These are phyloP conservation scores for Equus quagga DNA, from an alignment of 2,113 vertebrate species.

Conservation along the genomic window DNA sequence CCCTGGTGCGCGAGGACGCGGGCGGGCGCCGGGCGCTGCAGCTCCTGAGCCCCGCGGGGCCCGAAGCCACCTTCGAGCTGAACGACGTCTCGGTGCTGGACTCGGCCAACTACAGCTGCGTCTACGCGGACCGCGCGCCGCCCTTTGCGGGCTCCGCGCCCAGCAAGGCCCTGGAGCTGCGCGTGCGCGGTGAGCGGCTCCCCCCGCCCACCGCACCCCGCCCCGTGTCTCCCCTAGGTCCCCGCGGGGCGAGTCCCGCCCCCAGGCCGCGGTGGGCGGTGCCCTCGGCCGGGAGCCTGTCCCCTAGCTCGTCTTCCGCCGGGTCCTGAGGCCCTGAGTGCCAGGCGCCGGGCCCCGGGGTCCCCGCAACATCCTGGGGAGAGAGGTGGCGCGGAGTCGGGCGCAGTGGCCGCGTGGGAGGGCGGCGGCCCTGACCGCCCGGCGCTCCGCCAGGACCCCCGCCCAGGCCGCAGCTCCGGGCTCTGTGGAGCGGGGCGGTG, in stretches of 20 bases:
- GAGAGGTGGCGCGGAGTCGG: accelerated
- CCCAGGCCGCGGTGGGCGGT: neutral
- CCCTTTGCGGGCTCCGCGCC: constrained; percentile 46
- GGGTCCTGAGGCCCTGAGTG: neutral
- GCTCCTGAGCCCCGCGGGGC: neutral
- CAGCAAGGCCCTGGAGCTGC: constrained; percentile 35
- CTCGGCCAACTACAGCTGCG: constrained; percentile 67
- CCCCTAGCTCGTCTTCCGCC: neutral
- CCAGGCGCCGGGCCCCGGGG: neutral
- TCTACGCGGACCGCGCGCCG: neutral
- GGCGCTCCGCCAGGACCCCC: neutral
- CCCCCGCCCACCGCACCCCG: too few relatives aligned
- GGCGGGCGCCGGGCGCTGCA: accelerated
- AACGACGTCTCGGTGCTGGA: neutral
- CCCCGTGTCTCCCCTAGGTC: neutral
- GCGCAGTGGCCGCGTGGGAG: too few relatives aligned
- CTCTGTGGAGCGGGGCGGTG: neutral
- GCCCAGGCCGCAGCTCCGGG: constrained; percentile 30
- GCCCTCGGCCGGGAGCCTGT: accelerated
- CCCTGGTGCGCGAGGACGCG: neutral
- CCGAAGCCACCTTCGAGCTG: constrained; percentile 46
- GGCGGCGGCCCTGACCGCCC: too few relatives aligned
- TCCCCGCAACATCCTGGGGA: too few relatives aligned
- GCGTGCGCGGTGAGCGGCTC: constrained; percentile 42
- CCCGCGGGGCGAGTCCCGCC: neutral